Evolutionary conservation across 2,113 vertebrate species (phyloP).

Genomic region (Elephantulus edwardii): DNA sequence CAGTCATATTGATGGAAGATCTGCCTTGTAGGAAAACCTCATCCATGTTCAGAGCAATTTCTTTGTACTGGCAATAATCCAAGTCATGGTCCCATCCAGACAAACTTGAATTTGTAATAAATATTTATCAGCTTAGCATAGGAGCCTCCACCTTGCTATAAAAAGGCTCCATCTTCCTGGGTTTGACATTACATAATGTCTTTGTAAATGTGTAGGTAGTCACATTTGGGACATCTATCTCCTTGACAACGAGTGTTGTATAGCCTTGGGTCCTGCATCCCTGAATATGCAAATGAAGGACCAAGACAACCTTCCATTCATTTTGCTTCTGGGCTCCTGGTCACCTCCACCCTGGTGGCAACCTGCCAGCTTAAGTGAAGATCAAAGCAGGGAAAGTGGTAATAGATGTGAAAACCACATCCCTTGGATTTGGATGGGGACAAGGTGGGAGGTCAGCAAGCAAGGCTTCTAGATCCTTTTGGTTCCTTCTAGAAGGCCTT

Average conservation of each 20-base stretch:
- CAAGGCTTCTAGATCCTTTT: background rate
- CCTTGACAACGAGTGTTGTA: background rate
- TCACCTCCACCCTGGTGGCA: background rate
- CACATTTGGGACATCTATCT: background rate
- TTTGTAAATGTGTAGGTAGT: background rate
- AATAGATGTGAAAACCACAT: background rate
- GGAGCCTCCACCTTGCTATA: background rate
- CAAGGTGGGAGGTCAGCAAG: background rate
- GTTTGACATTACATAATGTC: background rate
- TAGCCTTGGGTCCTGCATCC: background rate
- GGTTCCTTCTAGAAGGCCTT: background rate
- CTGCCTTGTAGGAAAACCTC: background rate
- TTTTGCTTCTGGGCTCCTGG: background rate
- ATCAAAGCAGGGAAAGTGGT: background rate
- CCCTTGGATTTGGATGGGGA: background rate
- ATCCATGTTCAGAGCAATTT: background rate
- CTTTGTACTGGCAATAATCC: background rate
- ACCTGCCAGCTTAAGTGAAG: background rate
- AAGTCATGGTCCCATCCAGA: background rate
- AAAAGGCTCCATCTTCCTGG: background rate
- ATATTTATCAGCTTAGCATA: background rate
- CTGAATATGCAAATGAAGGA: conserved; percentile 12
- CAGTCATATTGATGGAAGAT: background rate
- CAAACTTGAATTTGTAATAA: background rate
- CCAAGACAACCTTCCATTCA: background rate